Evolutionary conservation across 2,888 invertebrate species (phyloP).

Genomic region (Troides oblongomaculatus): DNA sequence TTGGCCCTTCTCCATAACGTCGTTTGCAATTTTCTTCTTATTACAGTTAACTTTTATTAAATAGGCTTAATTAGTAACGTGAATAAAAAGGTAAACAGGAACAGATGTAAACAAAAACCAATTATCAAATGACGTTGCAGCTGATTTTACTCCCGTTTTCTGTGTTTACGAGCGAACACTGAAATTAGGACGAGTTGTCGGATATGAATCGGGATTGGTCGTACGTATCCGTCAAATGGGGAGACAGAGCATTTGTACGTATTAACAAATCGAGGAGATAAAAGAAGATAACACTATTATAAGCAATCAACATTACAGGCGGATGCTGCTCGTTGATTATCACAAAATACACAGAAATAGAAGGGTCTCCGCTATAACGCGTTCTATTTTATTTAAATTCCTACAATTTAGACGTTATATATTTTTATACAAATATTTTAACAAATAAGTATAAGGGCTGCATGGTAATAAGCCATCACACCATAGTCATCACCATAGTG

Average conservation of each 20-base stretch:
- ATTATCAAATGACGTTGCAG: constrained; percentile 44
- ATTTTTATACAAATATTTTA: background rate
- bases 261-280: constrained; percentile 36
- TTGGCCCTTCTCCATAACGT: constrained; percentile 22
- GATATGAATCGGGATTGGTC: constrained; percentile 55
- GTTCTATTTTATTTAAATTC: constrained; percentile 66
- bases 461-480: too few species aligned
- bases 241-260: constrained; percentile 38
- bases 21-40: constrained; percentile 26
- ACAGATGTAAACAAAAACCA: constrained; percentile 44
- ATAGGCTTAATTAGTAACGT: constrained; percentile 2
- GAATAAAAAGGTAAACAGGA: constrained; percentile 6
- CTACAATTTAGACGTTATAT: constrained; percentile 34
- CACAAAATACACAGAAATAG: constrained; percentile 57
- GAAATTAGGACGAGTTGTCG: constrained; percentile 61
- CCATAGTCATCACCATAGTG: too few species aligned
- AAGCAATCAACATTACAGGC: constrained; percentile 38
- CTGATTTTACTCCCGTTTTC: constrained; percentile 40
- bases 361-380: constrained; percentile 40
- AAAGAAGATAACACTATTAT: constrained; percentile 47
- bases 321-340: constrained; percentile 61
- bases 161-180: constrained; percentile 48
- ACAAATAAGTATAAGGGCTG: too few species aligned
- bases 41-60: constrained; percentile 14
- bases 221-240: constrained; percentile 44